A percentile compares a stretch with the other conserved stretches of the same genome.
Conservation (phyloP, 2,113 vertebrate genomes). For the Hystrix brachyura region DNA sequence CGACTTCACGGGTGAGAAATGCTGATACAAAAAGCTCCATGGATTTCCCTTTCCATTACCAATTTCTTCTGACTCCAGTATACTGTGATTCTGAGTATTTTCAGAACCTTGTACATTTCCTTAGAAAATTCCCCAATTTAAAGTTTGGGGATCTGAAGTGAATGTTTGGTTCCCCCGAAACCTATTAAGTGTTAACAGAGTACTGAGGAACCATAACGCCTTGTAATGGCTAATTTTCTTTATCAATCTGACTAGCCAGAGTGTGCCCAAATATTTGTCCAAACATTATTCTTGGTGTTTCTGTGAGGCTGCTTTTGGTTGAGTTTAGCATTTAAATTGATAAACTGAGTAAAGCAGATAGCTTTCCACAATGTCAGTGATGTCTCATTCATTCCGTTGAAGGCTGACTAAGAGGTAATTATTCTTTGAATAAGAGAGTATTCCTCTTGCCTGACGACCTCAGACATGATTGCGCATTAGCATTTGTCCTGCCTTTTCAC, state of each 20-base stretch:
- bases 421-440: not conserved
- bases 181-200: not conserved
- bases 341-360: not conserved
- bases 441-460: not conserved
- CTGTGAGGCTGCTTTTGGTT: not conserved
- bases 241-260: not conserved
- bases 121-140: not conserved
- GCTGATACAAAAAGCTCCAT: not conserved
- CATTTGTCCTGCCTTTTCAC: not conserved
- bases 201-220: not conserved
- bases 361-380: not conserved
- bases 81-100: not conserved
- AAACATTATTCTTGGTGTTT: not conserved
- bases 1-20: not conserved
- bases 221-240: not conserved
- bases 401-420: not conserved
- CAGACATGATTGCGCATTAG: not conserved
- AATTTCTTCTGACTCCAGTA: not conserved
- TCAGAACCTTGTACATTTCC: not conserved
- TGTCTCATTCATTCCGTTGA: not conserved
- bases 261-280: not conserved
- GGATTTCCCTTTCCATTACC: not conserved
- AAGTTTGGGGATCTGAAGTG: not conserved
- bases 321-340: slow-evolving; percentile 30
- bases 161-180: not conserved